phyloP scores from a whole-genome alignment of 2,113 vertebrate species.

The Suricata suricatta region DNA sequence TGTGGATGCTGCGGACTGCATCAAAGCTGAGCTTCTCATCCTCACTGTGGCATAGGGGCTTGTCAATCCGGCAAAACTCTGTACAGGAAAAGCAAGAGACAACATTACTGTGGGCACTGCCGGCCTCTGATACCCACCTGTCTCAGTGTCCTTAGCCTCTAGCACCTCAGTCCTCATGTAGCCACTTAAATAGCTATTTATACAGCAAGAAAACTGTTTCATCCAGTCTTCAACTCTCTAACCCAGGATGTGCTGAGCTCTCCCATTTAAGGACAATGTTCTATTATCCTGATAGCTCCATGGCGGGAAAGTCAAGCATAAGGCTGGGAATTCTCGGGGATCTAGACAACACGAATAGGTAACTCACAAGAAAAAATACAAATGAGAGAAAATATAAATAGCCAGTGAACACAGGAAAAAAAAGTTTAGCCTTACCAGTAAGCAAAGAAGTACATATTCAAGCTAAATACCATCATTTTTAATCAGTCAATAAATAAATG shows the following conservation, averaged over 20 bases:
- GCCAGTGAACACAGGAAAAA: neutral
- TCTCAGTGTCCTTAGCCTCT: neutral
- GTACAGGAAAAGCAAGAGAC: conserved; percentile 60
- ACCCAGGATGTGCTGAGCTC: neutral
- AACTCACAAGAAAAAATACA: conserved; percentile 33
- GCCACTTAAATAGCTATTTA: neutral
- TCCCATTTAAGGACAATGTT: neutral
- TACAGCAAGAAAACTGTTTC: neutral
- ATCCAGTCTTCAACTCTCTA: neutral
- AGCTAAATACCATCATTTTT: neutral
- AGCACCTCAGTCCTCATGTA: neutral
- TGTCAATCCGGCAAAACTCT: conserved; percentile 96
- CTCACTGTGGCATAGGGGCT: conserved; percentile 90
- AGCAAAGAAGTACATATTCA: conserved; percentile 37
- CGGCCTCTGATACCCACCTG: neutral
- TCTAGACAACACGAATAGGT: neutral
- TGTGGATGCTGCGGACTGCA: conserved; percentile 96
- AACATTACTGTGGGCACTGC: neutral
- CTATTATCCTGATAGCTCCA: conserved; percentile 12
- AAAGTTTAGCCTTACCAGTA: neutral
- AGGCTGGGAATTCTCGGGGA: neutral
- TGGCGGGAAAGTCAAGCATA: neutral
- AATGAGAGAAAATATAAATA: conserved; percentile 43
- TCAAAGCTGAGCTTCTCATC: conserved; percentile 94
- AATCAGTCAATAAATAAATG: conserved; percentile 45